Evolutionary conservation across 2,888 invertebrate genomes (phyloP), one percentile per base, ranked within the genome.

Genomic region (Baccha elongata): DNA sequence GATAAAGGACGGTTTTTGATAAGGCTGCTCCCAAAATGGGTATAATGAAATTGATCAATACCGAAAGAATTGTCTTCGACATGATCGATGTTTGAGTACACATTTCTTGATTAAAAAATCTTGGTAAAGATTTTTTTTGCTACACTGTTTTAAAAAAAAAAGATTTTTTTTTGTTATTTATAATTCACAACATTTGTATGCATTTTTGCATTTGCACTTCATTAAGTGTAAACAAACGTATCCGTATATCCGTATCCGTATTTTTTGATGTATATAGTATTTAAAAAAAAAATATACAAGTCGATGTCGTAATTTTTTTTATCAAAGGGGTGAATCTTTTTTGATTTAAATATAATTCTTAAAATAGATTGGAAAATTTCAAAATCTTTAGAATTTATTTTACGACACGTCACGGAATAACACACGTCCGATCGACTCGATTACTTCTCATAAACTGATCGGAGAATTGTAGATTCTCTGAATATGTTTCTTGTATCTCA

Each of bases 1-100:
- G 96, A 91, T 96, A 95, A 87, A 90, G 79, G 29, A 91, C 90
- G 62, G 91, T 90, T 84, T 91, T 90, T 84, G 90, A 90, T 64
- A 90, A 86, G 15, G 90, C 90, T 50, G 90, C 90, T 69, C 90
- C 89, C 68, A 90, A 87, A 50, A 91, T 87, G 78, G 91, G 90
- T 74, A 90, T 90, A 65, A 87, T 89, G 80, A 89, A 89, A 81
- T 87, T 87, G 46, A 89, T 89, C 85, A 89, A 86, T 73, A 89
- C 89, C 85, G 89, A 89, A 68, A 90, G 88, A 52, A 87, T 87
- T 72, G 86, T 87, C 75, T 87, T 87, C 75, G 87, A 86, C 69
- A 86, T 85, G 69, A 87, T 85, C 75, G 87, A 85, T 85, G 87
- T 87, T 85, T 85, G 86, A 40, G 79, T 74, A 74, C 84, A 86